These are phyloP conservation scores for Pteropus rufus DNA, from an alignment of 2,797 vertebrate species.

Conservation along the genomic window DNA sequence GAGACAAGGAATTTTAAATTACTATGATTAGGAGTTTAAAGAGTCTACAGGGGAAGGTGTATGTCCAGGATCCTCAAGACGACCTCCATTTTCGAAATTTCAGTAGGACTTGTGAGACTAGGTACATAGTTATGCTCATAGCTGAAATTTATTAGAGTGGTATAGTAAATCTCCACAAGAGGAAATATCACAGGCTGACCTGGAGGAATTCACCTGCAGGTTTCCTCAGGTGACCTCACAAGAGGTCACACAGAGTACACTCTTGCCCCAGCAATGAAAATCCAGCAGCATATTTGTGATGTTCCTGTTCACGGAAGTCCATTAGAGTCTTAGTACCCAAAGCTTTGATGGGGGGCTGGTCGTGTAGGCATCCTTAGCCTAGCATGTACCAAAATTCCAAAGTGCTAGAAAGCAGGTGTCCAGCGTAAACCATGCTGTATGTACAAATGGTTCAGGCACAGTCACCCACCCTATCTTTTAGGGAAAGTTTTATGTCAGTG, in stretches of 20 bases:
- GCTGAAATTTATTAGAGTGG: too few relatives aligned
- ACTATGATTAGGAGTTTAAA: background rate
- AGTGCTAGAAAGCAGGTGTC: background rate
- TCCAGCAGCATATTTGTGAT: background rate
- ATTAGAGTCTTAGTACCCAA: background rate
- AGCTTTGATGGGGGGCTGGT: background rate
- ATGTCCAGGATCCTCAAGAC: background rate
- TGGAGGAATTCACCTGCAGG: background rate
- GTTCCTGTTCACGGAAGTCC: background rate
- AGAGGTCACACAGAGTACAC: background rate
- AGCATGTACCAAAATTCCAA: background rate
- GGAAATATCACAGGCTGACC: background rate
- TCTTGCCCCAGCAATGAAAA: background rate
- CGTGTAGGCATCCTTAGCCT: background rate
- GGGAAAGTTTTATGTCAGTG: background rate
- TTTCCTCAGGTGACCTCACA: background rate
- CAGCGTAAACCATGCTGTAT: background rate
- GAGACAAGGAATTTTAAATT: slow-evolving; percentile 1
- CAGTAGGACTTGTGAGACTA: background rate
- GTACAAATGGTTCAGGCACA: background rate
- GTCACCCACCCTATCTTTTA: background rate
- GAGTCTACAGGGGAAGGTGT: background rate
- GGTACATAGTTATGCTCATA: too few relatives aligned
- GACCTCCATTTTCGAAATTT: background rate
- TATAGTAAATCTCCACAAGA: background rate